Evolutionary conservation across 1,140 invertebrate species (phyloP), one percentile per base, ranked within the genome.

Genomic region (Steinernema feltiae): DNA sequence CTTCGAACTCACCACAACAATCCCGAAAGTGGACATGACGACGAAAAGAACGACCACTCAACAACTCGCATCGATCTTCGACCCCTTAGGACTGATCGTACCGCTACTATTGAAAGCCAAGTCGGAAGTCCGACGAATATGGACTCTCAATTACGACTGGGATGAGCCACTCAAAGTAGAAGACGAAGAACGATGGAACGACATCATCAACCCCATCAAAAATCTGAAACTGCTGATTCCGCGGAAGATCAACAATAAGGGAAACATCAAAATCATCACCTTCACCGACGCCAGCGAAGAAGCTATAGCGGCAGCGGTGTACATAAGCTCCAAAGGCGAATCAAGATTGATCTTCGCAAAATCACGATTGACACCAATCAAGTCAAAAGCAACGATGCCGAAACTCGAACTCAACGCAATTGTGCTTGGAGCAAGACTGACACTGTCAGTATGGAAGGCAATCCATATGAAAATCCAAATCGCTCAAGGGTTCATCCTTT

Each of bases 71-170:
- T 15, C 7, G 53, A 63, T 15, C 53, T 63, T 63, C 30, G 78
- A 79, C 27, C 78, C 78, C 2, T 27, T 79, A 24, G 78, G 78
- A 1, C 31, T 78, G 1, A n/a, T 73, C 1, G 30, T 70, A 17
- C 78, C 78, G 15, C 7, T 78, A 18, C 29, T 18, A n/a, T 24
- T 79, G 0, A 1, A 21, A 18, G n/a, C 30, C 0, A 79, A 79
- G 29, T 7, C 1, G 1, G 32, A 74, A 17, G 18, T 79, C 0
- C 78, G 78, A 41, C 1, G 46, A 1, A 15, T 74, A 1, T 74
- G 71, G 53, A 63, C 7, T 3, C 12, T 3, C 7, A 21, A 63
- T 21, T 63, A 63, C 53, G 24, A 27, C 53, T 63, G 53, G 53
- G 53, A 63, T 21, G 24, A 63, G 24, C 12, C 53, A 3, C 12